phyloP scores from a whole-genome alignment of 2,888 invertebrate genomes.

The Ischnura elegans region DNA sequence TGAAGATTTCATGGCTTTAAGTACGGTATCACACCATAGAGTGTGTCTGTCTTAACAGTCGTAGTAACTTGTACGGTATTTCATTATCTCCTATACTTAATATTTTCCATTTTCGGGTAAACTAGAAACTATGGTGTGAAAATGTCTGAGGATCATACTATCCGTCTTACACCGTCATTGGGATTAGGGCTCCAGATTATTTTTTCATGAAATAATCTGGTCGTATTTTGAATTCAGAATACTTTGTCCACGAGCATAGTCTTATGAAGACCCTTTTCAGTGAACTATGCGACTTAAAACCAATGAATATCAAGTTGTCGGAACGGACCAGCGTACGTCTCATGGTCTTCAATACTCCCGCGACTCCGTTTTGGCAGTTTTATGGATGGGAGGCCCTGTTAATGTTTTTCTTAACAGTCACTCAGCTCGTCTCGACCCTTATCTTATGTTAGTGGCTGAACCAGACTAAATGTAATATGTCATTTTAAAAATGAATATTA shows the following conservation, averaged over 20 bases:
- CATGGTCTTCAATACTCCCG: neutral
- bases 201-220: neutral
- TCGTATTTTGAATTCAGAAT: neutral
- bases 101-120: too few relatives aligned
- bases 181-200: neutral
- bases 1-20: too few relatives aligned
- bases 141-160: neutral
- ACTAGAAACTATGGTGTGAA: too few relatives aligned
- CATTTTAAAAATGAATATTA: neutral
- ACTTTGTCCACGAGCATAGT: neutral
- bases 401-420: neutral
- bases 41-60: too few relatives aligned
- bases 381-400: neutral
- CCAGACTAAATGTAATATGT: neutral
- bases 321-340: neutral
- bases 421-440: neutral
- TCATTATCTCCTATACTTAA: too few relatives aligned
- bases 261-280: neutral
- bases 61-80: too few relatives aligned
- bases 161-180: neutral
- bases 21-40: too few relatives aligned
- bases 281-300: neutral
- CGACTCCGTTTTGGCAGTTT: neutral
- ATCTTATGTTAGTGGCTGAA: neutral
- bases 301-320: neutral